A percentile compares a stretch with the other conserved stretches of the same genome.
These are phyloP conservation scores for Heterotilapia buettikoferi DNA, from an alignment of 2,113 vertebrate genomes.

Conservation along the genomic window DNA sequence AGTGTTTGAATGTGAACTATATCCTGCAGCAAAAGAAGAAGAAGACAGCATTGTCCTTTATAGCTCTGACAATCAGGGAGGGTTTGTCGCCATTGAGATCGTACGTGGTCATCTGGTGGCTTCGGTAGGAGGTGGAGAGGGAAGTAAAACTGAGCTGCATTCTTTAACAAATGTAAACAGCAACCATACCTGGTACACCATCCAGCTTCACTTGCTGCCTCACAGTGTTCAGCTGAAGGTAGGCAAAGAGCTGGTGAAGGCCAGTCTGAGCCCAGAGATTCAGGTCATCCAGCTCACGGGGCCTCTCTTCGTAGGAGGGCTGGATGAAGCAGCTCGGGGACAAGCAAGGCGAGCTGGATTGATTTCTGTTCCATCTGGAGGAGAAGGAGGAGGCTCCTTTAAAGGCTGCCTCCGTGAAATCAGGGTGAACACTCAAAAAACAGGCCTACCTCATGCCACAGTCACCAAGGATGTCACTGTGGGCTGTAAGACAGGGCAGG, in stretches of 20 bases:
- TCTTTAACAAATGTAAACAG: slow-evolving; percentile 59
- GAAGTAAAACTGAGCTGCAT: slow-evolving; percentile 65
- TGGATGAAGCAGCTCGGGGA: slow-evolving; percentile 52
- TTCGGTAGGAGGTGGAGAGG: slow-evolving; percentile 57
- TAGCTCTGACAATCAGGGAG: slow-evolving; percentile 66
- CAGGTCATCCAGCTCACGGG: slow-evolving; percentile 66
- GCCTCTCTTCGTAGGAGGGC: slow-evolving; percentile 77
- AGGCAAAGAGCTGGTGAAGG: slow-evolving; percentile 70
- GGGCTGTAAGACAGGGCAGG: slow-evolving; percentile 69
- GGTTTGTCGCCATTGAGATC: slow-evolving; percentile 81
- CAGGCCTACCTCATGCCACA: slow-evolving; percentile 72
- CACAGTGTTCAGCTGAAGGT: slow-evolving; percentile 72
- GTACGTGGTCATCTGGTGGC: slow-evolving; percentile 73
- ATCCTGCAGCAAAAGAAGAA: slow-evolving; percentile 55
- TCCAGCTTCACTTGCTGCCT: slow-evolving; percentile 71
- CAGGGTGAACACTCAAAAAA: slow-evolving; percentile 70
- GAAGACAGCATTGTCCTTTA: slow-evolving; percentile 78
- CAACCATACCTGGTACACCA: slow-evolving; percentile 75
- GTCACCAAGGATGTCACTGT: slow-evolving; percentile 81
- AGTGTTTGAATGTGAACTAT: slow-evolving; percentile 73
- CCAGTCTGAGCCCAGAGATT: slow-evolving; percentile 47
- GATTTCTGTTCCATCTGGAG: slow-evolving; percentile 45
- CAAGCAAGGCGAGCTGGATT: slow-evolving; percentile 66
- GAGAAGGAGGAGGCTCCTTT: slow-evolving; percentile 78
- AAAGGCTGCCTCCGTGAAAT: slow-evolving; percentile 82